A percentile compares a stretch with the other conserved stretches of the same genome.
Conservation (phyloP, 2,797 vertebrate species). For the Urosaurus nigricauda region DNA sequence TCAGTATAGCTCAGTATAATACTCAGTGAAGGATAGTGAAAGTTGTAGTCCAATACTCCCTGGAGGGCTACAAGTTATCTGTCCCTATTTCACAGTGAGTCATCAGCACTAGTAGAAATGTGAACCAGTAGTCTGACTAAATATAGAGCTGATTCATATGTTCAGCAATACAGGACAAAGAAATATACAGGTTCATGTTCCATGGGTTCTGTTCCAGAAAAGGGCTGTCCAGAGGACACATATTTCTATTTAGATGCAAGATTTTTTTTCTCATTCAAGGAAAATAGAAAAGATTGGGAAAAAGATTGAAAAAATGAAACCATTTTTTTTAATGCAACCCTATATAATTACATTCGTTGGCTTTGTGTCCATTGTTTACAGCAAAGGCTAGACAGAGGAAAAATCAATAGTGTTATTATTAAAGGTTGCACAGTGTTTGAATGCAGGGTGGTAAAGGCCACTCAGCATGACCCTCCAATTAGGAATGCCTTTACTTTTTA, state of each 20-base stretch:
- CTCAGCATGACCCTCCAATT: background rate
- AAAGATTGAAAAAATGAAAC: too few species aligned
- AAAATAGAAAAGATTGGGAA: too few species aligned
- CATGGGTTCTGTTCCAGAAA: background rate
- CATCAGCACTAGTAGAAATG: background rate
- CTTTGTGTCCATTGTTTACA: background rate
- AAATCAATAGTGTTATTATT: constrained; percentile 17
- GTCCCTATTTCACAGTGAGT: background rate
- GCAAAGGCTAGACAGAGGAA: constrained; percentile 5
- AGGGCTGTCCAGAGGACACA: background rate
- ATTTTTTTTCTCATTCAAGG: background rate
- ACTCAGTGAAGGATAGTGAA: background rate
- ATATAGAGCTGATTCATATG: background rate
- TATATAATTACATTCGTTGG: background rate
- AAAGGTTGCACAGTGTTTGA: constrained; percentile 6
- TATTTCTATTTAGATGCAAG: background rate
- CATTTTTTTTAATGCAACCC: too few species aligned
- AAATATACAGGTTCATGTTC: too few species aligned
- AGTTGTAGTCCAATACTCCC: background rate
- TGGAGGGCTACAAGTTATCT: background rate
- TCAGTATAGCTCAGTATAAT: background rate
- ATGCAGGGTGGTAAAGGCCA: background rate
- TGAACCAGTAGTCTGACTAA: background rate
- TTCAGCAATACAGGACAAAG: background rate
- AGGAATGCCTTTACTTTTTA: background rate